A percentile compares a stretch with the other conserved stretches of the same genome.
phyloP scores from a whole-genome alignment of 1,140 invertebrate genomes.

The Gonioctena quinquepunctata region DNA sequence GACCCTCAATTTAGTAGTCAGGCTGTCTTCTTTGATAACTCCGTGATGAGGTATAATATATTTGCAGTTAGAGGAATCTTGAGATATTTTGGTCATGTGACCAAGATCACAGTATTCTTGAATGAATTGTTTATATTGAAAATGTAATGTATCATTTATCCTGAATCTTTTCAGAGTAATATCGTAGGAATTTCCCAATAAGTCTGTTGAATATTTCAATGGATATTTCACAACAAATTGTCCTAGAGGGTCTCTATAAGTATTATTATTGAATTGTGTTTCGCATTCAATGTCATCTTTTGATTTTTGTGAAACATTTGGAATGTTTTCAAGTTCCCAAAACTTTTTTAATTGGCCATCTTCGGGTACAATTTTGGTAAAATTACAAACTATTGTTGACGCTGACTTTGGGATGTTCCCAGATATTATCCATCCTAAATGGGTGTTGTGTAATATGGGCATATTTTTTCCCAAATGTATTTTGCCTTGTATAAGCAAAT shows the following conservation, averaged over 20 bases:
- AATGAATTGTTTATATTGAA: constrained; percentile 43
- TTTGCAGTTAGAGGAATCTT: not conserved
- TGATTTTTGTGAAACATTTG: constrained; percentile 20
- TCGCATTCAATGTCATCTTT: constrained; percentile 41
- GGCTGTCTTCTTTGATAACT: constrained; percentile 44
- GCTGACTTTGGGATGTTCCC: not conserved
- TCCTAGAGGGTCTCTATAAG: constrained; percentile 29
- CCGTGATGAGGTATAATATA: constrained; percentile 56
- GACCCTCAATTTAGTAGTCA: constrained; percentile 50
- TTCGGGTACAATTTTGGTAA: not conserved
- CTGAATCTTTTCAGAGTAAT: constrained; percentile 14
- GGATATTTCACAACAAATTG: constrained; percentile 39
- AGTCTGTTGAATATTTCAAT: constrained; percentile 28
- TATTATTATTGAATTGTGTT: constrained; percentile 37
- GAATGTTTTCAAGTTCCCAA: constrained; percentile 31
- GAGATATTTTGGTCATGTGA: constrained; percentile 35
- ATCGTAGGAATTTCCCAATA: constrained; percentile 32
- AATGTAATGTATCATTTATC: constrained; percentile 13
- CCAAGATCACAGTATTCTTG: constrained; percentile 43
- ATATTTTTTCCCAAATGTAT: constrained; percentile 33
- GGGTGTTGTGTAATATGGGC: constrained; percentile 47
- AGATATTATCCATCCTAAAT: constrained; percentile 45
- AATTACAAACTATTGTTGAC: not conserved
- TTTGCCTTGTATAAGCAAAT: constrained; percentile 32
- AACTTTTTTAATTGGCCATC: constrained; percentile 34